These are phyloP conservation scores for Nothobranchius kuhntae DNA, from an alignment of 2,113 vertebrate species.

Conservation along the genomic window DNA sequence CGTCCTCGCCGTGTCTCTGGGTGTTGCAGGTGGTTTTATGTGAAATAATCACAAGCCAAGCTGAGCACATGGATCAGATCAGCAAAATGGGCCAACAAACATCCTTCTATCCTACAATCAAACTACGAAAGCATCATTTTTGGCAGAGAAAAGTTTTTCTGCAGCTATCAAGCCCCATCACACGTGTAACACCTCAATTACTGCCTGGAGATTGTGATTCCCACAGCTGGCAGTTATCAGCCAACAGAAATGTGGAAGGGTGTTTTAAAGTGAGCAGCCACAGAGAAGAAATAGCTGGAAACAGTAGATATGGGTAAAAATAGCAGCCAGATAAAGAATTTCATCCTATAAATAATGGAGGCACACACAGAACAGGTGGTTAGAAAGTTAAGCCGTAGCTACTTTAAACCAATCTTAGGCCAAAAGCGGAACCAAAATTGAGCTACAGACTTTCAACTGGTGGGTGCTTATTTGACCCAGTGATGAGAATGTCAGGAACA, in stretches of 20 bases:
- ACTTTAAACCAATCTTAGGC: too few relatives aligned
- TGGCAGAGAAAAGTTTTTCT: conserved; percentile 28
- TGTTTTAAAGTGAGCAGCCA: conserved; percentile 15
- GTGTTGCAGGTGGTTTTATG: conserved; percentile 14
- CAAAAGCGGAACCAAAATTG: too few relatives aligned
- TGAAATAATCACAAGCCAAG: conserved; percentile 14
- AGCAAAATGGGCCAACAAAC: conserved; percentile 14
- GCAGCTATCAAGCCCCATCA: conserved; percentile 32
- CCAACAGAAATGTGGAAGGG: conserved; percentile 41
- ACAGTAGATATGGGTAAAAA: conserved; percentile 19
- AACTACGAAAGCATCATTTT: conserved; percentile 20
- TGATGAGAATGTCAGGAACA: conserved; percentile 17
- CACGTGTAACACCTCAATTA: conserved; percentile 39
- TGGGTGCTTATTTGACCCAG: background rate
- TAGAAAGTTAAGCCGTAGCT: too few relatives aligned
- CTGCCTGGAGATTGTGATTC: conserved; percentile 38
- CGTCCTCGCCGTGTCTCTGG: conserved; percentile 1
- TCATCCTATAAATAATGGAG: background rate
- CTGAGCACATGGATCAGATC: conserved; percentile 6
- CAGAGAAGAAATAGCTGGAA: conserved; percentile 2
- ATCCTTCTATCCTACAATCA: conserved; percentile 15
- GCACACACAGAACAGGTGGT: conserved; percentile 1
- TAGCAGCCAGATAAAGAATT: conserved; percentile 6
- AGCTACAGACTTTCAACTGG: background rate
- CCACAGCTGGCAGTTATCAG: conserved; percentile 49